Base-by-base conservation (phyloP, 2,888 invertebrate genomes). In the Ophion costatus region DNA sequence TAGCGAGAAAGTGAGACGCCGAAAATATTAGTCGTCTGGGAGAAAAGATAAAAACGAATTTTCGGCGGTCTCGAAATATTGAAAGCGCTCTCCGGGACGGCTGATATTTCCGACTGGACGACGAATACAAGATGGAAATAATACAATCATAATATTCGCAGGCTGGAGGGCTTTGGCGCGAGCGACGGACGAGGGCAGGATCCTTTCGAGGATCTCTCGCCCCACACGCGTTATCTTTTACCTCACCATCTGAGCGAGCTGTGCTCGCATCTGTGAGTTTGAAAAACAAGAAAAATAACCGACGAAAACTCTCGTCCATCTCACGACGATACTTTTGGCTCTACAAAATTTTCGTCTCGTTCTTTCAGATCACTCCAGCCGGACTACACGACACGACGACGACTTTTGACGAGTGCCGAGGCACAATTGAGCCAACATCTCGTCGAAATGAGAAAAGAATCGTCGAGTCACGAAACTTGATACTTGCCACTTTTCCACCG, bases 121-220 rank as follows among this genome's bases (percentile, higher is more conserved):
- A 45, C 3, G 14, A 45, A 45, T 45, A 14, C 14, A 14, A 45
- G 14, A 45, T 42, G 7, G 7, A 9, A 38, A 38, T 45, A 45
- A 66, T n/a, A 9, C 33, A 66, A 4, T 10, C 42, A 45, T 45
- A 42, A 22, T 45, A 14, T 11, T 82, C 57, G 17, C 66, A 92
- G 92, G 79, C 80, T 92, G 20, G 90, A 91, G 87, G 90, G 89
- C 42, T 89, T 89, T 77, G 87, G 89, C 22, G 82, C 76, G 70
- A 81, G 74, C 22, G 86, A 87, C 61, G 86, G 83, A 57, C 73
- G 67, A 20, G 82, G 85, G 9, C 91, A 92, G 7, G 92, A 92
- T 88, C 92, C 92, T 42, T 92, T 92, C 71, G 78, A 85, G 45
- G 89, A 90, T 83, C 88, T 92, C 51, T 90, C 91, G 33, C 88